Percentiles rank a stretch among this genome's conserved stretches.
These are phyloP conservation scores for Charanyca ferruginea DNA, from an alignment of 2,888 invertebrate genomes.

Conservation along the genomic window DNA sequence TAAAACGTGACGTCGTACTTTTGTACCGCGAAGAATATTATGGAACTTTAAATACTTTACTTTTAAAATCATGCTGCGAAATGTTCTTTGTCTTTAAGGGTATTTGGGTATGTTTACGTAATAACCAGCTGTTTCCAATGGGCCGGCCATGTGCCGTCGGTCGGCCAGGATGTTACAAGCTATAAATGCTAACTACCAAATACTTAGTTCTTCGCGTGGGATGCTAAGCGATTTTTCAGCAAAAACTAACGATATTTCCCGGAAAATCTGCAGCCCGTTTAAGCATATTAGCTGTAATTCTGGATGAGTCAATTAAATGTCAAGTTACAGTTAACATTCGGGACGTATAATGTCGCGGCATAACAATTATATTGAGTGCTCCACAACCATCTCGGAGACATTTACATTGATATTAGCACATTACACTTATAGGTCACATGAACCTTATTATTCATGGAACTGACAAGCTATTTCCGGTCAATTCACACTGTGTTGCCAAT, in stretches of 20 bases:
- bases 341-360: constrained; percentile 31
- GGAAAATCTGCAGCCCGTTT: constrained; percentile 47
- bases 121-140: constrained; percentile 34
- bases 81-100: constrained; percentile 40
- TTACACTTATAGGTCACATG: constrained; percentile 49
- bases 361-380: constrained; percentile 58
- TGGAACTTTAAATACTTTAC: constrained; percentile 42
- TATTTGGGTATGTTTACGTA: constrained; percentile 43
- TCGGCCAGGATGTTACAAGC: constrained; percentile 47
- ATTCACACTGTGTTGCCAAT: constrained; percentile 36
- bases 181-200: constrained; percentile 62
- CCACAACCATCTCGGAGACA: constrained; percentile 30
- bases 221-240: constrained; percentile 22
- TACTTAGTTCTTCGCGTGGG: constrained; percentile 40
- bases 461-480: constrained; percentile 45
- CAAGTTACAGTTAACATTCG: constrained; percentile 35
- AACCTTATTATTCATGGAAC: constrained; percentile 48
- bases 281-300: constrained; percentile 29
- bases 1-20: constrained; percentile 56
- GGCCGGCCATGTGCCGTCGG: constrained; percentile 44
- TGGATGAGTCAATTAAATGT: constrained; percentile 37
- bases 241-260: constrained; percentile 36
- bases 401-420: constrained; percentile 53
- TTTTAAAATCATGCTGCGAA: constrained; percentile 41
- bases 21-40: constrained; percentile 44